Conservation (phyloP, 2,797 vertebrate genomes). For the Coendou prehensilis region DNA sequence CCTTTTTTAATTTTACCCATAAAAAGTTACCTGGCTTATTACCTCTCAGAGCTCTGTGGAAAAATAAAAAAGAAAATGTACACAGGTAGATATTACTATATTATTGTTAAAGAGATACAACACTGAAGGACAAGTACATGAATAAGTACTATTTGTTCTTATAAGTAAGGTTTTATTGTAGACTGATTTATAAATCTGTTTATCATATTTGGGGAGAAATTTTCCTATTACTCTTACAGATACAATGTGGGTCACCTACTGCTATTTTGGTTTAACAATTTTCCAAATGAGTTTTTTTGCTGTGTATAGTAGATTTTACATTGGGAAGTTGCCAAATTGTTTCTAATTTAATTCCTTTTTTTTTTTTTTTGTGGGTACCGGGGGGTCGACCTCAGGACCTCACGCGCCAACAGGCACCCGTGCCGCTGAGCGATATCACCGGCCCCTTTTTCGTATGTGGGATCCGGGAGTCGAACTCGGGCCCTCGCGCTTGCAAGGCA, state of each 20-base stretch:
- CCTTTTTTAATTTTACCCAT: neutral
- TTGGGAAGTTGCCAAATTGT: constrained; percentile 59
- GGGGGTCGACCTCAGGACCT: too few relatives aligned
- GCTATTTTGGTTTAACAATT: constrained; percentile 66
- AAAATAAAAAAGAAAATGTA: neutral
- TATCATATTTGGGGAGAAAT: neutral
- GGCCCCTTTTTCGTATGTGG: too few relatives aligned
- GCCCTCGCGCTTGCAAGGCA: too few relatives aligned
- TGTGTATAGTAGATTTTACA: constrained; percentile 2
- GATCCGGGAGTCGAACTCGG: too few relatives aligned
- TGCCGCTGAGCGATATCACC: too few relatives aligned
- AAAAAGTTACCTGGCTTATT: neutral
- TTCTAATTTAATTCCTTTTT: constrained; percentile 69
- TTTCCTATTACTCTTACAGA: neutral
- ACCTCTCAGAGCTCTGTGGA: neutral
- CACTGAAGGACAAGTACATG: neutral
- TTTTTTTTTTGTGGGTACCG: too few relatives aligned
- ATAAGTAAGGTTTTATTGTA: neutral
- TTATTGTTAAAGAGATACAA: neutral
- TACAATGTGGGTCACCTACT: neutral
- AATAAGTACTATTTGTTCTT: constrained; percentile 38
- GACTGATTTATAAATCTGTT: constrained; percentile 22
- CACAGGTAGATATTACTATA: neutral
- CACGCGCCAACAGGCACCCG: too few relatives aligned
- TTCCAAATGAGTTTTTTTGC: constrained; percentile 54